Evolutionary conservation across 2,888 invertebrate species (phyloP).

Genomic region (Phania funesta): DNA sequence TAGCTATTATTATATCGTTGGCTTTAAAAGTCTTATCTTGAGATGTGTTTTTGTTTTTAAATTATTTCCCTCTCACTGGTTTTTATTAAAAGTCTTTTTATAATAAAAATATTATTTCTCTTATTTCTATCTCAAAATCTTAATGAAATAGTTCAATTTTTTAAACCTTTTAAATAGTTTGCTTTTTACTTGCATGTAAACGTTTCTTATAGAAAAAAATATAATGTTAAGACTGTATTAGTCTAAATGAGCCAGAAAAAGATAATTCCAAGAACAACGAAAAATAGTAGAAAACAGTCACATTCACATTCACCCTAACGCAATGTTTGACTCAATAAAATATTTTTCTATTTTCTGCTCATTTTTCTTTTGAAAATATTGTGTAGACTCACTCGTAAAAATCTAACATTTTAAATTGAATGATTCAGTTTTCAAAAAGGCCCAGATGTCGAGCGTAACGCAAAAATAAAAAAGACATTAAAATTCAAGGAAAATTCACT

Average conservation of each 20-base stretch:
- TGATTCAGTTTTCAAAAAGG: slow-evolving; percentile 14
- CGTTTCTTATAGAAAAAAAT: not conserved
- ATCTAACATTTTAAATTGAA: not conserved
- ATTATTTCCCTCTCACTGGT: too few relatives aligned
- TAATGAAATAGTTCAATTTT: not conserved
- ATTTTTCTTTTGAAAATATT: not conserved
- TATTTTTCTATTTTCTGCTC: not conserved
- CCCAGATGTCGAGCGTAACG: slow-evolving; percentile 6
- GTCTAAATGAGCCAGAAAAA: not conserved
- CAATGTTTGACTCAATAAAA: not conserved
- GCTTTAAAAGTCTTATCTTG: too few relatives aligned
- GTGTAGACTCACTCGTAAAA: slow-evolving; percentile 8
- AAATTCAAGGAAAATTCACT: slow-evolving; percentile 36
- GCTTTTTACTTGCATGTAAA: not conserved
- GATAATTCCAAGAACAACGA: not conserved
- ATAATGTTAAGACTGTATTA: slow-evolving; percentile 17
- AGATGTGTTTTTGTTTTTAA: too few relatives aligned
- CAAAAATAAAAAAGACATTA: not conserved
- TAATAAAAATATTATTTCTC: too few relatives aligned
- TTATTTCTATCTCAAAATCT: too few relatives aligned
- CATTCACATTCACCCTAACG: not conserved
- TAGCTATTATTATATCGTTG: too few relatives aligned
- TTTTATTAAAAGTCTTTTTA: too few relatives aligned
- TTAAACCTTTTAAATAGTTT: not conserved
- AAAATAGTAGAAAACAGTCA: not conserved